A percentile compares a stretch with the other conserved stretches of the same genome.
phyloP scores from a whole-genome alignment of 2,888 invertebrate genomes.

The Phengaris arion region DNA sequence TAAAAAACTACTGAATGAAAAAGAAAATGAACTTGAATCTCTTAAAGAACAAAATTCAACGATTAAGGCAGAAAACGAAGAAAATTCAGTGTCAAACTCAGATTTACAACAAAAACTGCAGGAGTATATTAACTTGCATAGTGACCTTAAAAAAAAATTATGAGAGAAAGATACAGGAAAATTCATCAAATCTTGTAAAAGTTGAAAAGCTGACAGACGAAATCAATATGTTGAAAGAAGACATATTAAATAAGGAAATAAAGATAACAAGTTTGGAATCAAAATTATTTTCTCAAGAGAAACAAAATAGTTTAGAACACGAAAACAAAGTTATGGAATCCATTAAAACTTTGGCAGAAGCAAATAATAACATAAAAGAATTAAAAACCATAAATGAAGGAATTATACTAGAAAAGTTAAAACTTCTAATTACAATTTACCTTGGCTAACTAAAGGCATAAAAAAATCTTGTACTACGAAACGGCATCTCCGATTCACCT shows the following conservation, averaged over 20 bases:
- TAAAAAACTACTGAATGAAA: constrained; percentile 47
- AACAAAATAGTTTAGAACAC: constrained; percentile 38
- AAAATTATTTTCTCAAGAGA: constrained; percentile 38
- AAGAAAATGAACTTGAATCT: constrained; percentile 47
- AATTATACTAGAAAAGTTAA: constrained; percentile 56
- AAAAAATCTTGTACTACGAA: too few relatives aligned
- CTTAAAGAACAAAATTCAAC: constrained; percentile 44
- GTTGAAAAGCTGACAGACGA: constrained; percentile 52
- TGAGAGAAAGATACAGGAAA: constrained; percentile 52
- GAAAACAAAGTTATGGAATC: constrained; percentile 46
- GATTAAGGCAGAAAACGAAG: constrained; percentile 46
- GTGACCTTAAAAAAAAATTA: constrained; percentile 50
- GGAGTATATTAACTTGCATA: constrained; percentile 43
- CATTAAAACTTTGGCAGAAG: constrained; percentile 43
- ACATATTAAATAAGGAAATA: constrained; percentile 47
- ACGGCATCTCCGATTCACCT: too few relatives aligned
- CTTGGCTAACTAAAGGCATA: too few relatives aligned
- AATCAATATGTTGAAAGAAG: constrained; percentile 48
- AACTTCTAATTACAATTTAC: too few relatives aligned
- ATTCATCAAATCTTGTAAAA: constrained; percentile 44
- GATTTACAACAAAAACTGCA: constrained; percentile 47
- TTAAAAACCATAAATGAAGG: constrained; percentile 54
- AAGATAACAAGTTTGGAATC: constrained; percentile 44
- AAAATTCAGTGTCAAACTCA: constrained; percentile 42
- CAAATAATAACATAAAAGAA: constrained; percentile 49